A percentile compares a stretch with the other conserved stretches of the same genome.
Conservation (phyloP, 1,140 invertebrate genomes). For the Lepidurus apus region DNA sequence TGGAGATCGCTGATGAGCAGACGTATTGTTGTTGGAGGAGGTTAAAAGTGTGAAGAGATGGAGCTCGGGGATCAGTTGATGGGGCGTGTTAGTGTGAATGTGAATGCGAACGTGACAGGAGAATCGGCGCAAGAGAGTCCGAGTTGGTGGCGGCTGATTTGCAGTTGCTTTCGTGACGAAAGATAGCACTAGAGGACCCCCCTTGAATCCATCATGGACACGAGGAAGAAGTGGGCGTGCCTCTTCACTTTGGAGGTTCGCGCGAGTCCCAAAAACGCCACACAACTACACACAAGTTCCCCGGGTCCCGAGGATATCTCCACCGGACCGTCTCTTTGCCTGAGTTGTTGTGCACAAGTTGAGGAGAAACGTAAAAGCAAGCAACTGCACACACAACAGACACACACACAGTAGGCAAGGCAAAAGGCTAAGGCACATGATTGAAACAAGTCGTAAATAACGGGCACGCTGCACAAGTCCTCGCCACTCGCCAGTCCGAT, state of each 20-base stretch:
- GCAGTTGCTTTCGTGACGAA: constrained; percentile 18
- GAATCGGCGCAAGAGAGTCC: constrained; percentile 1
- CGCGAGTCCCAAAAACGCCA: constrained; percentile 7
- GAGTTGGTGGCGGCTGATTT: constrained; percentile 20
- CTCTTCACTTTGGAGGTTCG: background rate
- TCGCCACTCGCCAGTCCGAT: constrained; percentile 15
- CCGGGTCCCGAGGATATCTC: constrained; percentile 5
- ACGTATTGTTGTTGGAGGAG: background rate
- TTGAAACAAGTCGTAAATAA: constrained; percentile 22
- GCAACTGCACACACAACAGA: background rate
- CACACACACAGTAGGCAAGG: constrained; percentile 2
- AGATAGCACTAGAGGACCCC: constrained; percentile 20
- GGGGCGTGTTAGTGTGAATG: background rate
- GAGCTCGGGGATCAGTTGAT: background rate
- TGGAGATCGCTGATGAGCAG: background rate
- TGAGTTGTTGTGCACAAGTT: background rate
- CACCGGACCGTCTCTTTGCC: background rate
- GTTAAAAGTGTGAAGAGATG: background rate
- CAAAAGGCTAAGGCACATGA: constrained; percentile 17
- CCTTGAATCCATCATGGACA: constrained; percentile 21
- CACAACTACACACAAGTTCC: background rate
- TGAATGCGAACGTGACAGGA: constrained; percentile 11
- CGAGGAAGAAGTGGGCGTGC: constrained; percentile 12
- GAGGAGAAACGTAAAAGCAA: constrained; percentile 1
- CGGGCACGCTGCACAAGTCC: constrained; percentile 15